Base-by-base conservation (phyloP, 2,113 vertebrate species). In the Salvelinus fontinalis region DNA sequence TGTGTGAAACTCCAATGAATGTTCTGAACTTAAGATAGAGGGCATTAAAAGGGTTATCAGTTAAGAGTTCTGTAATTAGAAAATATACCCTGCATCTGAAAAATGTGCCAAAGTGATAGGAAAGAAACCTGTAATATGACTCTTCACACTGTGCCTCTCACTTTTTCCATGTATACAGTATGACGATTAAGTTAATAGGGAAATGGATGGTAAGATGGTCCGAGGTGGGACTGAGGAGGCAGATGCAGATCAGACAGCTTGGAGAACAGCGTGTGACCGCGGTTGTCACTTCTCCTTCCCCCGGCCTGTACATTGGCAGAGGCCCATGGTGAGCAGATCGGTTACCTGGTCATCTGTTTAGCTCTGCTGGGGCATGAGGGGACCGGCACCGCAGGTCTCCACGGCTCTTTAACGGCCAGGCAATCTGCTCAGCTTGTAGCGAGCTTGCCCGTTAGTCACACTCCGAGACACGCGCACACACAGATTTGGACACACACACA, bases 321-420 rank as follows among this genome's bases (percentile, higher is more conserved):
- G 78, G 80, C 86, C 81, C 27, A 9, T 81, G 78, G 68, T 83
- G 85, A 83, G 88, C 81, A 84, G 81, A 85, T 85, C 75, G 67
- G 83, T 79, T 89, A 92, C 90, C 90, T 91, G 90, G 86, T 91
- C 90, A 91, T 92, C 87, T 92, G 91, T 68, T 85, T 79, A 60
- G 81, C 82, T 80, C 86, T 75, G 60, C 81, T 74, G 85, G 81
- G 78, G 81, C 65, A 51, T 73, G 65, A 77, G 57, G 20, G 48
- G 73, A 64, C 13, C 69, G 4, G 77, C 85, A 68, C 86, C 79
- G 60, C 79, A 81, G 86, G 89, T 83, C 86, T 78, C 83, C 44
- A 72, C 86, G 85, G 88, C 89, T 92, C 91, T 92, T 92, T 91
- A 92, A 90, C 85, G 83, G 92, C 92, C 93, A 93, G 89, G 73